phyloP scores from a whole-genome alignment of 2,888 invertebrate species.

The Drosophila kanekoi region DNA sequence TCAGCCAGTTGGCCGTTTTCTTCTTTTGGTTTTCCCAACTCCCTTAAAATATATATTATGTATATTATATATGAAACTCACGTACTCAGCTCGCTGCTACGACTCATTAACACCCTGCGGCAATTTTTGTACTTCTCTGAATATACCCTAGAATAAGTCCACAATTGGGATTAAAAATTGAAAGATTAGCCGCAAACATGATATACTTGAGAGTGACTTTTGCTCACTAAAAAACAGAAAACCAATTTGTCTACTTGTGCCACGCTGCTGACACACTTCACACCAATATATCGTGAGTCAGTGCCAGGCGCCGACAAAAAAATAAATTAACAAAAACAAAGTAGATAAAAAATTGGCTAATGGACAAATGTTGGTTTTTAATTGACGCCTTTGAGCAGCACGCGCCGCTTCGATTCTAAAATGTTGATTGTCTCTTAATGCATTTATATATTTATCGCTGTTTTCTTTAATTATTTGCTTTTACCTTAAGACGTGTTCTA shows the following conservation, averaged over 20 bases:
- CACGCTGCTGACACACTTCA: constrained; percentile 63
- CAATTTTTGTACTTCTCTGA: constrained; percentile 25
- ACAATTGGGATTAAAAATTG: constrained; percentile 25
- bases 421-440: constrained; percentile 37
- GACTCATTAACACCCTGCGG: constrained; percentile 71
- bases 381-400: constrained; percentile 74
- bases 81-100: constrained; percentile 37
- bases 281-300: constrained; percentile 54
- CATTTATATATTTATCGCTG: constrained; percentile 30
- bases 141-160: constrained; percentile 20
- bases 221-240: constrained; percentile 7
- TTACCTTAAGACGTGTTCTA: constrained; percentile 46
- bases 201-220: constrained; percentile 5
- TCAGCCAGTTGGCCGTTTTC: constrained; percentile 16
- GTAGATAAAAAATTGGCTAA: constrained; percentile 53
- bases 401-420: constrained; percentile 61
- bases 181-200: constrained; percentile 16
- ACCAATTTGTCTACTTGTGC: constrained; percentile 32
- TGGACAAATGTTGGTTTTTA: constrained; percentile 59
- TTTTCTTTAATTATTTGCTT: constrained; percentile 23
- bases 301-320: constrained; percentile 38
- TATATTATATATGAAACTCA: constrained; percentile 29
- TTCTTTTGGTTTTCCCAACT: constrained; percentile 27
- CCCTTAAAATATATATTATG: not conserved
- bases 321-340: constrained; percentile 9